Base-by-base conservation (phyloP, 2,113 vertebrate species). In the Ancistrus triradiatus region DNA sequence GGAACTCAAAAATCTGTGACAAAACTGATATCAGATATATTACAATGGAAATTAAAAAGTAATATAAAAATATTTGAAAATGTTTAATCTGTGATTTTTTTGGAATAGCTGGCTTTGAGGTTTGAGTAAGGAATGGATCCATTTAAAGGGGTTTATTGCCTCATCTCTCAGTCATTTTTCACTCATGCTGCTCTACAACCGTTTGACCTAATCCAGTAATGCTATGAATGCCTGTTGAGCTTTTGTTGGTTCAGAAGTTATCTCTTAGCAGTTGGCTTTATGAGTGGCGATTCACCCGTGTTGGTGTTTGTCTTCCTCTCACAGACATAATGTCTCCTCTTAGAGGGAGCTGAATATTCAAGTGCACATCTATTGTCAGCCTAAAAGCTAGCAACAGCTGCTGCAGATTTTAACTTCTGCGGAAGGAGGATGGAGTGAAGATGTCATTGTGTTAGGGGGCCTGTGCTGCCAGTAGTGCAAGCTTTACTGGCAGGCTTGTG, bases 371-470 rank as follows among this genome's bases (percentile, higher is more conserved):
- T 61, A 74, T 76, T 67, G 72, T 65, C 69, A 44, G 57, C 42
- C 1, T 22, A 43, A 74, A 72, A 66, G 50, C 43, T 51, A 11
- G 51, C 43, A 35, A 49, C 59, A 56, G 52, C 63, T 28, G 53
- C 43, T 40, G 43, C 72, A 70, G 56, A 3, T 9, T 71, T 67
- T 62, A 53, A 42, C 83, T 80, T 59, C 9, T 37, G 63, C 40
- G 46, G 71, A 70, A 13, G 8, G 47, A 77, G 76, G 68, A 61
- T 72, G 73, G 84, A 84, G 85, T 72, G 77, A 85, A 87, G 80
- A 68, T 78, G 82, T 69, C 75, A 80, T 87, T 84, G 63, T 67
- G 69, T 47, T 21, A n/a, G 19, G 22, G 55, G 38, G n/a, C 40
- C 19, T 24, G 27, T 13, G 9, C 76, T 68, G 71, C 11, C 8